These are phyloP conservation scores for Xestia xanthographa DNA, from an alignment of 2,888 invertebrate genomes.

Conservation along the genomic window DNA sequence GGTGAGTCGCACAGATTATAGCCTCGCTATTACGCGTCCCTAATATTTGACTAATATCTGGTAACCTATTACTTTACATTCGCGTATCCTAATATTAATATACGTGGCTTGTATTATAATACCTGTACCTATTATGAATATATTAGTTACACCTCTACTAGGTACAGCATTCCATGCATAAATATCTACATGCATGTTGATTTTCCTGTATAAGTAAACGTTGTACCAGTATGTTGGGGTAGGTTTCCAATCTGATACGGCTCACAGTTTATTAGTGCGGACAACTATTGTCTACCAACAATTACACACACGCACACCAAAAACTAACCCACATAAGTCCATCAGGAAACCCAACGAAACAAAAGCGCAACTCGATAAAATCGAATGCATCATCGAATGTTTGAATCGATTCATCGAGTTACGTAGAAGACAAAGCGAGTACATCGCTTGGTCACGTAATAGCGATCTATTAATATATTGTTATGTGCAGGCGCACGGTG, in stretches of 20 bases:
- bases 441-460: slow-evolving; percentile 71
- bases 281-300: neutral
- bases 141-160: too few relatives aligned
- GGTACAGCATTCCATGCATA: slow-evolving; percentile 5
- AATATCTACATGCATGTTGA: neutral
- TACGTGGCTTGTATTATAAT: too few relatives aligned
- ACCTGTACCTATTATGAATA: too few relatives aligned
- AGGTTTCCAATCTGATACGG: neutral
- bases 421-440: slow-evolving; percentile 70
- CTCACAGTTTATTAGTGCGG: neutral
- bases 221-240: slow-evolving; percentile 3
- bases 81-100: too few relatives aligned
- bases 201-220: neutral
- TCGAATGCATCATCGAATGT: slow-evolving; percentile 57
- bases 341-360: slow-evolving; percentile 68
- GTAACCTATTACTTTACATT: too few relatives aligned
- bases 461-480: slow-evolving; percentile 73
- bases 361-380: slow-evolving; percentile 55
- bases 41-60: too few relatives aligned
- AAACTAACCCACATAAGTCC: slow-evolving; percentile 60
- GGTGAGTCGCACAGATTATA: too few relatives aligned
- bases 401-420: slow-evolving; percentile 54
- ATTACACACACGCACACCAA: slow-evolving; percentile 29
- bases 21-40: too few relatives aligned
- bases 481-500: slow-evolving; percentile 67